Evolutionary conservation across 2,797 vertebrate genomes (phyloP).

Genomic region (Helarctos malayanus): DNA sequence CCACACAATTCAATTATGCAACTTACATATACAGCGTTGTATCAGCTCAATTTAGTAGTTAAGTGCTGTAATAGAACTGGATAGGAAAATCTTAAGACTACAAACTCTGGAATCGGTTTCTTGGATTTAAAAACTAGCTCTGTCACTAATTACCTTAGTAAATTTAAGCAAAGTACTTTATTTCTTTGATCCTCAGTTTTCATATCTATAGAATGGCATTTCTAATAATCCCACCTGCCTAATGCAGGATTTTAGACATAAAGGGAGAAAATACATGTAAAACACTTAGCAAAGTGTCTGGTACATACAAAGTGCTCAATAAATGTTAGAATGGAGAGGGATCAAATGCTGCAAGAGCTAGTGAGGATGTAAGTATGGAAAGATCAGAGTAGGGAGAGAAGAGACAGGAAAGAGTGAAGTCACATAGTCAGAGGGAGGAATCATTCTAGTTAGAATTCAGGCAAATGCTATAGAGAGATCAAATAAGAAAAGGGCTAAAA

Average conservation of each 20-base stretch:
- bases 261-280: background rate
- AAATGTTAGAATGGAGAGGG: background rate
- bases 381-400: background rate
- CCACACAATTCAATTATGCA: background rate
- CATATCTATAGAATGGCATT: background rate
- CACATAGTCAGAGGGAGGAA: background rate
- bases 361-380: background rate
- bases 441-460: background rate
- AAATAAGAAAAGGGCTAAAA: background rate
- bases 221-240: background rate
- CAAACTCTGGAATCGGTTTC: background rate
- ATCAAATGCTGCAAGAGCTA: background rate
- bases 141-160: background rate
- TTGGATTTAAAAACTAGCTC: background rate
- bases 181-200: constrained; percentile 25
- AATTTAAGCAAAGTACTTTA: background rate
- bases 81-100: background rate
- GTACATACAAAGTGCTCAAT: background rate
- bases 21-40: background rate
- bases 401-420: background rate
- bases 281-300: background rate
- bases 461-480: background rate
- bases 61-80: background rate
- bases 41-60: constrained; percentile 26
- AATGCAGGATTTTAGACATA: background rate